These are phyloP conservation scores for Pandemis heparana DNA, from an alignment of 2,888 invertebrate genomes.

Conservation along the genomic window DNA sequence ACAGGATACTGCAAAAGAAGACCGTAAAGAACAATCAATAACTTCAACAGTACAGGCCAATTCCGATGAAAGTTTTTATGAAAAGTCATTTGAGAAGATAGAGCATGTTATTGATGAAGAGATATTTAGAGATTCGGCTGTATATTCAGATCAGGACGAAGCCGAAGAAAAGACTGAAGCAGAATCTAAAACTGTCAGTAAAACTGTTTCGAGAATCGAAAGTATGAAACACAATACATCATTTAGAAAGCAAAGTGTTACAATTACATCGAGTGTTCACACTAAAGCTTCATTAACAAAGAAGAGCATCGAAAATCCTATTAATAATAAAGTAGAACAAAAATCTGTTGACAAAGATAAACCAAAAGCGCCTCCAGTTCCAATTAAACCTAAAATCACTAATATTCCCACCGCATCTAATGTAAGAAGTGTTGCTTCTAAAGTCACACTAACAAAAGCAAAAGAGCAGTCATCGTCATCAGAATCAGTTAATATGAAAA, in stretches of 20 bases:
- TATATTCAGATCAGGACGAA: slow-evolving; percentile 92
- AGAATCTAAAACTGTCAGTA: slow-evolving; percentile 55
- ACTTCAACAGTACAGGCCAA: slow-evolving; percentile 55
- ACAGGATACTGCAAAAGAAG: slow-evolving; percentile 40
- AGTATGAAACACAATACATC: slow-evolving; percentile 67
- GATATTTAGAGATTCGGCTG: slow-evolving; percentile 92
- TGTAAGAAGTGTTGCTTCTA: slow-evolving; percentile 51
- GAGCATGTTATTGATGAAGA: slow-evolving; percentile 89
- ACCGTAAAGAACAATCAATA: slow-evolving; percentile 48
- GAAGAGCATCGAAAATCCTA: slow-evolving; percentile 38
- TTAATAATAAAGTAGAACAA: slow-evolving; percentile 48
- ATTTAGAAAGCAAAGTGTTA: slow-evolving; percentile 63
- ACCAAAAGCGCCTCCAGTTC: slow-evolving; percentile 88
- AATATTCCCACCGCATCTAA: slow-evolving; percentile 58
- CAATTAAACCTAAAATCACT: slow-evolving; percentile 85
- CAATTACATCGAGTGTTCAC: slow-evolving; percentile 56
- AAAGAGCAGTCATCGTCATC: slow-evolving; percentile 63
- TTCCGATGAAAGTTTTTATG: slow-evolving; percentile 90
- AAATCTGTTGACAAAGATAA: slow-evolving; percentile 62
- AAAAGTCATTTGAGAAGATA: slow-evolving; percentile 90
- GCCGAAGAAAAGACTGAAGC: slow-evolving; percentile 62
- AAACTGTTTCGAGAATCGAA: slow-evolving; percentile 64
- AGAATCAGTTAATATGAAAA: slow-evolving; percentile 65
- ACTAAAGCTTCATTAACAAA: slow-evolving; percentile 57
- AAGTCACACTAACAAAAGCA: slow-evolving; percentile 53